A percentile compares a stretch with the other conserved stretches of the same genome.
phyloP scores from a whole-genome alignment of 1,140 invertebrate species.

The Cotesia vestalis region DNA sequence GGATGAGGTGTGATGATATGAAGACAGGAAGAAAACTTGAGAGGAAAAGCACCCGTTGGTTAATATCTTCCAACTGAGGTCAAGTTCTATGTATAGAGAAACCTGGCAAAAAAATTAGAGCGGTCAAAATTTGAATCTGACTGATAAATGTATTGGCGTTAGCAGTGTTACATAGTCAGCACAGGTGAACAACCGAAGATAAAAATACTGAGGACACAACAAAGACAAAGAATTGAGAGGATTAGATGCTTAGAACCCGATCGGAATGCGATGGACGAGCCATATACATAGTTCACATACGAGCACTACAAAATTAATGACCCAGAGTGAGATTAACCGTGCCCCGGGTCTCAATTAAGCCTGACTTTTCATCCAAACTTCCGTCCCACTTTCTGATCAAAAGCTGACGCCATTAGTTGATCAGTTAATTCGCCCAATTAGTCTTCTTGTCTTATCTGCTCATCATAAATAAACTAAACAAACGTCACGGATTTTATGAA shows the following conservation, averaged over 20 bases:
- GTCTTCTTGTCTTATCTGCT: too few species aligned
- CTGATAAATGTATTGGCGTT: too few species aligned
- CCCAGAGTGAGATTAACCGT: constrained; percentile 57
- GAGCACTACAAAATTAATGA: constrained; percentile 55
- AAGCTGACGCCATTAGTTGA: not conserved
- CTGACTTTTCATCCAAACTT: constrained; percentile 57
- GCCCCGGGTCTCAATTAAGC: constrained; percentile 58
- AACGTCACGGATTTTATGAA: too few species aligned
- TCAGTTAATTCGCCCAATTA: too few species aligned
- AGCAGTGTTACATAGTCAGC: constrained; percentile 45
- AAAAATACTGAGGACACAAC: constrained; percentile 58
- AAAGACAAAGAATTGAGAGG: constrained; percentile 25
- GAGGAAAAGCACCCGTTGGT: constrained; percentile 22
- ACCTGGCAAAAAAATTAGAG: constrained; percentile 23
- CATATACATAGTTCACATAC: constrained; percentile 10
- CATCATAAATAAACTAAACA: too few species aligned
- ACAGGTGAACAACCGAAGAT: constrained; percentile 63
- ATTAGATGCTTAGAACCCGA: constrained; percentile 21
- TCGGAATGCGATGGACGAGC: constrained; percentile 25
- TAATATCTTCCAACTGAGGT: constrained; percentile 35
- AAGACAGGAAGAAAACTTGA: not conserved
- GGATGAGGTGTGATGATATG: constrained; percentile 7
- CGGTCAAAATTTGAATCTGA: too few species aligned
- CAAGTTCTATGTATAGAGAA: constrained; percentile 31
- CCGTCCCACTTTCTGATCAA: constrained; percentile 51